phyloP scores from a whole-genome alignment of 1,140 invertebrate genomes.

The Hormaphis cornu region DNA sequence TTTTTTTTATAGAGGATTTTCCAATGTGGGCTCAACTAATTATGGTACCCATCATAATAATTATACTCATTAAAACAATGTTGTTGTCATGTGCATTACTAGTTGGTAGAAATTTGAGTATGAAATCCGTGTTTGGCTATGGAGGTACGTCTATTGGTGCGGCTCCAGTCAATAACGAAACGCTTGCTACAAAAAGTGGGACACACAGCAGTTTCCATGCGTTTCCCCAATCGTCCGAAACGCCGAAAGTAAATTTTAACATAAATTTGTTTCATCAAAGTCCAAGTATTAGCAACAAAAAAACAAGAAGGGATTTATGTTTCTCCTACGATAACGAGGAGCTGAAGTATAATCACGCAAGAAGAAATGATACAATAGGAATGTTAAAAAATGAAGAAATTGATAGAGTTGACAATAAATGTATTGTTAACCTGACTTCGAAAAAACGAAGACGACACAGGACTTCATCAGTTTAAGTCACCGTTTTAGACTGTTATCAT shows the following conservation, averaged over 20 bases:
- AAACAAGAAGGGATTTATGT: not conserved
- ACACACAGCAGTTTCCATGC: not conserved
- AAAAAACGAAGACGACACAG: not conserved
- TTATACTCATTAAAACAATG: not conserved
- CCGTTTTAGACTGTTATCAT: not conserved
- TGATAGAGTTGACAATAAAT: constrained; percentile 3
- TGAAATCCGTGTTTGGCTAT: constrained; percentile 8
- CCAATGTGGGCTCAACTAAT: not conserved
- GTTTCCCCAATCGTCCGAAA: not conserved
- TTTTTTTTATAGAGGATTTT: constrained; percentile 4
- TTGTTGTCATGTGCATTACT: not conserved
- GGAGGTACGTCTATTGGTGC: not conserved
- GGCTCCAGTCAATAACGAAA: not conserved
- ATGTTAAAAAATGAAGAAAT: not conserved
- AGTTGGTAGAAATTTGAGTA: constrained; percentile 8
- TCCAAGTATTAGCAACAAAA: not conserved
- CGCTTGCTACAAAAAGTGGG: not conserved
- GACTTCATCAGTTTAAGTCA: not conserved
- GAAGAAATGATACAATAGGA: not conserved
- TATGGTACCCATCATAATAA: constrained; percentile 1
- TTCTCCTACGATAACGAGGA: not conserved
- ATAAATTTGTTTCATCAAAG: not conserved
- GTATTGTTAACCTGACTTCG: not conserved
- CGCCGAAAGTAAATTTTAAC: not conserved
- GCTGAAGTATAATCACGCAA: not conserved